Conservation (phyloP, 2,888 invertebrate species). For the Choristoneura rosaceana region DNA sequence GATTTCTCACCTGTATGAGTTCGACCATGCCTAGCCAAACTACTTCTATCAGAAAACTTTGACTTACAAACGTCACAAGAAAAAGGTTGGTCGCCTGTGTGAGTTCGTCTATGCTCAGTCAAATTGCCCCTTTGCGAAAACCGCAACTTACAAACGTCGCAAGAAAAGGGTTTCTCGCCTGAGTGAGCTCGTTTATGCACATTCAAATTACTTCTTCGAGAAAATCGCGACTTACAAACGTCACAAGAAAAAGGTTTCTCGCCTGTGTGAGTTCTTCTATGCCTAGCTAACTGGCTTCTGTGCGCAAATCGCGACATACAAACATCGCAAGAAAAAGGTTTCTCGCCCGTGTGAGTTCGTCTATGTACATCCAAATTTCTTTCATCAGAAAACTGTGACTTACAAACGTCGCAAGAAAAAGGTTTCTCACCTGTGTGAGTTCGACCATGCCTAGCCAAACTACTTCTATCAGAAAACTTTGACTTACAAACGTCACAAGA, state of each 20-base stretch:
- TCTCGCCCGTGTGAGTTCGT: not conserved
- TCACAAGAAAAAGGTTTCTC: constrained; percentile 8
- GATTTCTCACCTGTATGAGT: not conserved
- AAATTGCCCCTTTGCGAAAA: too few relatives aligned
- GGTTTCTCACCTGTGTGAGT: too few relatives aligned
- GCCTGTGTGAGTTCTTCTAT: constrained; percentile 11
- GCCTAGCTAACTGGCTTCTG: not conserved
- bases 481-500: too few relatives aligned
- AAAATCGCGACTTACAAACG: not conserved
- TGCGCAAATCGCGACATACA: not conserved
- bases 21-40: not conserved
- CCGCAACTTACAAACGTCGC: not conserved
- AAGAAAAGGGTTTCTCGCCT: not conserved
- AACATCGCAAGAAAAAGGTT: constrained; percentile 7
- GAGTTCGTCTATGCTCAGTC: too few relatives aligned
- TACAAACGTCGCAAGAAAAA: too few relatives aligned
- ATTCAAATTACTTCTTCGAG: not conserved
- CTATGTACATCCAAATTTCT: too few relatives aligned
- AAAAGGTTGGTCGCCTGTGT: too few relatives aligned
- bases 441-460: too few relatives aligned
- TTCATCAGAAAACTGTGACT: too few relatives aligned
- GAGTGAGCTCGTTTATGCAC: not conserved
- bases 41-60: too few relatives aligned
- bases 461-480: too few relatives aligned
- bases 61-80: too few relatives aligned